Conservation (phyloP, 2,888 invertebrate species). For the Oscheius sp. region DNA sequence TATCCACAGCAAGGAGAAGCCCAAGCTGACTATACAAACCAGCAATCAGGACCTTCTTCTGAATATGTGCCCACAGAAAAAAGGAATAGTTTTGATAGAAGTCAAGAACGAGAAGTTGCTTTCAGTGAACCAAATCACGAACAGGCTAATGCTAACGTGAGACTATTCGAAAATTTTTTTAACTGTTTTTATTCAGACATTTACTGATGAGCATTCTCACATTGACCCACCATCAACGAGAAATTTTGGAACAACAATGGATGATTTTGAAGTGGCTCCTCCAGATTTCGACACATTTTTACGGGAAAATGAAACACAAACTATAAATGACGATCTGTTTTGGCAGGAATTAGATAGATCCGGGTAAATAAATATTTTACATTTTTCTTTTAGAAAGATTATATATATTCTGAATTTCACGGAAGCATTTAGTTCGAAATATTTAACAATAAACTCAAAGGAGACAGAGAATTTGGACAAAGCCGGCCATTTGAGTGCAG, state of each 20-base stretch:
- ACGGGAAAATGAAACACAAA: conserved; percentile 50
- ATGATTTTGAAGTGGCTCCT: conserved; percentile 32
- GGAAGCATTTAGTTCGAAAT: no score
- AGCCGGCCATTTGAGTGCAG: no score
- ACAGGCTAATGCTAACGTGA: no score
- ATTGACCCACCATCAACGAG: conserved; percentile 36
- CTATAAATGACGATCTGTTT: conserved; percentile 24
- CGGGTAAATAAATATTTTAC: neutral
- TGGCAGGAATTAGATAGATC: neutral
- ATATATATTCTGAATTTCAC: no score
- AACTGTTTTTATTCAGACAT: neutral
- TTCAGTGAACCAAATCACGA: no score
- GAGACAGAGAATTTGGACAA: no score
- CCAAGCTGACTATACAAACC: no score
- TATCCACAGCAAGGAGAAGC: neutral
- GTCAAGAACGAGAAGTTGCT: neutral
- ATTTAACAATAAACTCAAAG: no score
- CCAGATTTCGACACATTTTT: conserved; percentile 33
- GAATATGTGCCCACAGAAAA: neutral
- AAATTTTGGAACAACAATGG: conserved; percentile 48
- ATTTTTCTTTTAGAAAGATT: no score
- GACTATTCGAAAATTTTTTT: neutral
- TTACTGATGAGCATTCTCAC: neutral
- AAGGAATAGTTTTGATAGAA: neutral
- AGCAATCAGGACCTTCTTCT: neutral